Evolutionary conservation across 2,113 vertebrate species (phyloP).

Genomic region (Alces alces): DNA sequence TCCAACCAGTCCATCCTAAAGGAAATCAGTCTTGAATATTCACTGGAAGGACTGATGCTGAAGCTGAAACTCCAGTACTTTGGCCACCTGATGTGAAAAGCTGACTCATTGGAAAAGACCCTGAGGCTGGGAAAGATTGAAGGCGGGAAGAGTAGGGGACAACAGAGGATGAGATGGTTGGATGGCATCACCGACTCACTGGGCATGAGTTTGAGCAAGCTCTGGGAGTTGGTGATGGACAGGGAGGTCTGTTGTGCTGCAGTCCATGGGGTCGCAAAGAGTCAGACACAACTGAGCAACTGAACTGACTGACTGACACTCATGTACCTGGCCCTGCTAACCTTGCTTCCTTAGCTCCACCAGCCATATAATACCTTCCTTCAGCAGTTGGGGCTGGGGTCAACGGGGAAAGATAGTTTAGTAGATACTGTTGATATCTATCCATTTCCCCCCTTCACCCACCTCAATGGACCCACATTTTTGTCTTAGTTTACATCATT

Average conservation of each 20-base stretch:
- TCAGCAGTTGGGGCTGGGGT: background rate
- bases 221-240: background rate
- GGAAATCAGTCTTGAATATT: background rate
- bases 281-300: accelerated
- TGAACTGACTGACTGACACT: background rate
- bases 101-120: background rate
- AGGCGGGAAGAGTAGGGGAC: accelerated
- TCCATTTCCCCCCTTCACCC: background rate
- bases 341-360: background rate
- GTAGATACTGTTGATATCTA: background rate
- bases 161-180: background rate
- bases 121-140: background rate
- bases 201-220: background rate
- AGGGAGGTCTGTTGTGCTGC: background rate
- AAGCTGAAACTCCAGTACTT: background rate
- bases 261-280: background rate
- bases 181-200: background rate
- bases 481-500: background rate
- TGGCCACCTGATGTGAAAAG: background rate
- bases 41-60: background rate
- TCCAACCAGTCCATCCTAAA: background rate
- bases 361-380: background rate
- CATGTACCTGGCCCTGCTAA: background rate
- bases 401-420: background rate
- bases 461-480: background rate